These are phyloP conservation scores for Telmatochromis sp. DNA, from an alignment of 2,113 vertebrate genomes.

Conservation along the genomic window DNA sequence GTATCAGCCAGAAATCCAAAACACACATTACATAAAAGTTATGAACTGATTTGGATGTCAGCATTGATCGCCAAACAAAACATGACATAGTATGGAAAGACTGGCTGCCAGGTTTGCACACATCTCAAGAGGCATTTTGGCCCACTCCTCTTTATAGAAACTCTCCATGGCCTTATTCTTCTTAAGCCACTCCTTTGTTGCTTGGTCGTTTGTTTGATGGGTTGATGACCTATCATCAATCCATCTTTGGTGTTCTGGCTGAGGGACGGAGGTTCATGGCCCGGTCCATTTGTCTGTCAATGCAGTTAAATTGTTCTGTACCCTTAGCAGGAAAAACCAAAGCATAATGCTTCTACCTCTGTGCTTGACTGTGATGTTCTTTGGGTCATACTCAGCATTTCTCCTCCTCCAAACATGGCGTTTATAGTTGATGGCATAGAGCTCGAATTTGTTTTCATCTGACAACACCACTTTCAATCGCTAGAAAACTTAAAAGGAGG, in stretches of 20 bases:
- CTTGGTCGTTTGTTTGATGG: background rate
- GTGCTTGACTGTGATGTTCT: background rate
- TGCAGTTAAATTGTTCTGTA: background rate
- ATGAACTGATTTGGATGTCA: background rate
- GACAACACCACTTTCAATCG: background rate
- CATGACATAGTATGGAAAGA: background rate
- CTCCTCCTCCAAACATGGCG: background rate
- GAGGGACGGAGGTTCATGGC: background rate
- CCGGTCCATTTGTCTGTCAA: background rate
- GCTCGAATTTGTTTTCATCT: background rate
- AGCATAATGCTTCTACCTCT: background rate
- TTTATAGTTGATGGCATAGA: background rate
- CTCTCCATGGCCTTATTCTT: background rate
- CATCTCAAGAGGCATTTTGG: background rate
- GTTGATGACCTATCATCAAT: background rate
- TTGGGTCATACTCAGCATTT: background rate
- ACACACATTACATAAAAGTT: fast-evolving
- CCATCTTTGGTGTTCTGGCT: background rate
- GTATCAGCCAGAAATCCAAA: background rate
- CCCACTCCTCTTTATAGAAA: background rate
- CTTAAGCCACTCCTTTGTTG: background rate
- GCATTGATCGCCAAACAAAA: background rate
- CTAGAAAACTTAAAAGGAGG: background rate
- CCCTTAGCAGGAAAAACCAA: background rate
- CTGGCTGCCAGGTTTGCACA: background rate